Evolutionary conservation across 2,888 invertebrate genomes (phyloP).

Genomic region (Tromatobia lineatoria): DNA sequence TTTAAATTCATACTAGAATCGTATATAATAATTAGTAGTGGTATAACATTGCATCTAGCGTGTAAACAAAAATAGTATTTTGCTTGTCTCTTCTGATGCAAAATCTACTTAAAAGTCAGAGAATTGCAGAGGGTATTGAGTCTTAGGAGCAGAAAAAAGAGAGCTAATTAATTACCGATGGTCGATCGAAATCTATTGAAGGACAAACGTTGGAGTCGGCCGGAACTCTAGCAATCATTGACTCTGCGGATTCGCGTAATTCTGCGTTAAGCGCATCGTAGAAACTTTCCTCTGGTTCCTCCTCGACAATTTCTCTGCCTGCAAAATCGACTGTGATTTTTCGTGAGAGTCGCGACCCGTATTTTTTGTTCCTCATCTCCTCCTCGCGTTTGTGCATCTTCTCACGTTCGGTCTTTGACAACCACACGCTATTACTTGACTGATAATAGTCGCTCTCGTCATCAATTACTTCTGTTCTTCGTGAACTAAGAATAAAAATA

Average conservation of each 20-base stretch:
- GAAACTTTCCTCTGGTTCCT: conserved; percentile 72
- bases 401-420: conserved; percentile 90
- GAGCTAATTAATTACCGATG: conserved; percentile 69
- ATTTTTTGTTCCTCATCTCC: conserved; percentile 89
- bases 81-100: too few species aligned
- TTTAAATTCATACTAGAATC: too few species aligned
- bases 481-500: conserved; percentile 86
- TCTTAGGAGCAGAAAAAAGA: not conserved
- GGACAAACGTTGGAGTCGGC: conserved; percentile 74
- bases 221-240: conserved; percentile 67
- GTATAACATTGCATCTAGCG: too few species aligned
- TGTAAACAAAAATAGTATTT: too few species aligned
- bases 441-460: conserved; percentile 98
- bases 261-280: conserved; percentile 84
- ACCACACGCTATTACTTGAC: conserved; percentile 92
- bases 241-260: conserved; percentile 84
- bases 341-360: conserved; percentile 89
- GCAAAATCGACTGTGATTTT: conserved; percentile 92
- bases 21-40: too few species aligned
- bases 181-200: conserved; percentile 78
- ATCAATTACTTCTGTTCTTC: conserved; percentile 93
- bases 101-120: not conserved
- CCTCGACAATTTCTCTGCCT: conserved; percentile 85
- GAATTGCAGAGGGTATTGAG: not conserved
- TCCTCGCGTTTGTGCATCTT: conserved; percentile 89